Evolutionary conservation across 2,888 invertebrate genomes (phyloP).

Genomic region (Tenodera sinensis): DNA sequence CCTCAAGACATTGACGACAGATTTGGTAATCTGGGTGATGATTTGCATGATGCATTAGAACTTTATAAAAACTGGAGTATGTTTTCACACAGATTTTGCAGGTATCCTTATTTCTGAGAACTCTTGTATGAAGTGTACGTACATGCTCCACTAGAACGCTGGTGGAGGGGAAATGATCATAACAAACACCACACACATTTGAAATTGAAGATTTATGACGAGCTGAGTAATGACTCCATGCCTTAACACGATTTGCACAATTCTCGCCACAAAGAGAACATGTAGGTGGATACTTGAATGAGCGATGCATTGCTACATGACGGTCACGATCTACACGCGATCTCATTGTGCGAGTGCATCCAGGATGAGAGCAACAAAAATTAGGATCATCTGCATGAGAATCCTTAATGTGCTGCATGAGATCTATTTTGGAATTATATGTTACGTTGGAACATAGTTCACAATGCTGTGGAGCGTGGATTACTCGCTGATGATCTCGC

Average conservation of each 20-base stretch:
- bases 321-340: constrained; percentile 16
- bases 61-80: constrained; percentile 57
- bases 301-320: constrained; percentile 23
- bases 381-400: constrained; percentile 11
- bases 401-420: constrained; percentile 54
- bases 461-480: constrained; percentile 52
- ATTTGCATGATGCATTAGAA: constrained; percentile 56
- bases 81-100: constrained; percentile 59
- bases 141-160: constrained; percentile 56
- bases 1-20: constrained; percentile 56
- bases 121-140: constrained; percentile 49
- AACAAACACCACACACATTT: constrained; percentile 55
- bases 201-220: constrained; percentile 54
- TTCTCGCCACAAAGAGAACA: constrained; percentile 29
- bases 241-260: background rate
- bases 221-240: constrained; percentile 19
- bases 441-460: constrained; percentile 51
- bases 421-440: constrained; percentile 54
- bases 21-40: constrained; percentile 57
- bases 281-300: constrained; percentile 17
- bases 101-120: constrained; percentile 50
- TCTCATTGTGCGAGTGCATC: constrained; percentile 14
- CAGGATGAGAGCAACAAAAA: constrained; percentile 6
- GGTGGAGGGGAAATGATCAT: constrained; percentile 54
- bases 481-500: constrained; percentile 53